Conservation (phyloP, 1,140 invertebrate genomes). For the Drosophila parabipectinata region DNA sequence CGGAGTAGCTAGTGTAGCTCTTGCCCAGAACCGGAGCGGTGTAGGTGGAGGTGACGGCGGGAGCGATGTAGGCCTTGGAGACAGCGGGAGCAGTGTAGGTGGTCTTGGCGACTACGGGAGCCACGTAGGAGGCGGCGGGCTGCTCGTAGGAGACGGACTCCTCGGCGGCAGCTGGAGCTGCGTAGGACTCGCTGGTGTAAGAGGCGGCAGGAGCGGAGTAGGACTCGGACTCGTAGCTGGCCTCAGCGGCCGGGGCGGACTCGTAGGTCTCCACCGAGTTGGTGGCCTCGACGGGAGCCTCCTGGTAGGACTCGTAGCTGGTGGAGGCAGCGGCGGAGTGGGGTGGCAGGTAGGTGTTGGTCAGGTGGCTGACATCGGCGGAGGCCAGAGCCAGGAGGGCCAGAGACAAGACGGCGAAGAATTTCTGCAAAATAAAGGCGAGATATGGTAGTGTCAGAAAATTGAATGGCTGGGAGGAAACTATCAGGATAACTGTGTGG, state of each 20-base stretch:
- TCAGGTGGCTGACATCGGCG: constrained; percentile 71
- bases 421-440: constrained; percentile 34
- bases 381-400: constrained; percentile 61
- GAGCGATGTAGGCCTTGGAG: constrained; percentile 16
- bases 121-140: constrained; percentile 38
- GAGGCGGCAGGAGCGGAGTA: constrained; percentile 36
- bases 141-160: constrained; percentile 25
- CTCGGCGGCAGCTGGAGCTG: constrained; percentile 28
- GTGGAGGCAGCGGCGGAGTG: constrained; percentile 17
- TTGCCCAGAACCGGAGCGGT: constrained; percentile 38
- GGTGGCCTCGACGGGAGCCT: constrained; percentile 16
- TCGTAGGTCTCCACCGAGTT: constrained; percentile 31
- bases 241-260: constrained; percentile 31
- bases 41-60: constrained; percentile 24
- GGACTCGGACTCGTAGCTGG: constrained; percentile 34
- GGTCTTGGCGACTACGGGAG: constrained; percentile 34
- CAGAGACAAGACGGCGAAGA: constrained; percentile 55
- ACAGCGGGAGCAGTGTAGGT: constrained; percentile 21
- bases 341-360: constrained; percentile 66
- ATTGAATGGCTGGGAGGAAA: no score
- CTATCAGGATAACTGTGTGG: no score
- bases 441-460: no score
- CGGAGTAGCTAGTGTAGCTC: constrained; percentile 24
- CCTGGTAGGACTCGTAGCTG: constrained; percentile 52
- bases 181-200: constrained; percentile 19